These are phyloP conservation scores for Biston betularia DNA, from an alignment of 2,888 invertebrate genomes.

Conservation along the genomic window DNA sequence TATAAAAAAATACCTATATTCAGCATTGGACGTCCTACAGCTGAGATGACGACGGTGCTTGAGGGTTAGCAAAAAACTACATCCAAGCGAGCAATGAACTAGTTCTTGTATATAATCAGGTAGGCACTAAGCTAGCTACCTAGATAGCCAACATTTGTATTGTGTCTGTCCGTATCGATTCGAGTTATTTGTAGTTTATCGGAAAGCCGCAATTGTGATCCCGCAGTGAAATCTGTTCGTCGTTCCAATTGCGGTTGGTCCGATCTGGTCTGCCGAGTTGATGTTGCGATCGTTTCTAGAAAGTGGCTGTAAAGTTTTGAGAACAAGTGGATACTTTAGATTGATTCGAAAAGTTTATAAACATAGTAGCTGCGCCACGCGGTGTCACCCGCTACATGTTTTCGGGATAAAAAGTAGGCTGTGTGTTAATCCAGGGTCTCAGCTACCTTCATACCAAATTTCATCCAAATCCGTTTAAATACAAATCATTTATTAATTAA, in stretches of 20 bases:
- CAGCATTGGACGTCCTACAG: too few relatives aligned
- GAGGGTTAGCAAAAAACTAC: too few relatives aligned
- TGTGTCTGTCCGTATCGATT: conserved; percentile 42
- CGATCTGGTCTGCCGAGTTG: conserved; percentile 20
- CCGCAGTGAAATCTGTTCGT: conserved; percentile 18
- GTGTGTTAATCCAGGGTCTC: too few relatives aligned
- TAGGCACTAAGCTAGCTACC: background rate
- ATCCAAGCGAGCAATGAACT: too few relatives aligned
- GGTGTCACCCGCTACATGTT: too few relatives aligned
- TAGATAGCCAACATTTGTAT: conserved; percentile 7
- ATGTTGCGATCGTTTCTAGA: conserved; percentile 15
- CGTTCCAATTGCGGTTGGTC: conserved; percentile 23
- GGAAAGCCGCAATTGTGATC: conserved; percentile 23
- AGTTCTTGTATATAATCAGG: background rate
- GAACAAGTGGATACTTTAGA: conserved; percentile 5
- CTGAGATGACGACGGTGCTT: too few relatives aligned
- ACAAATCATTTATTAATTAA: too few relatives aligned
- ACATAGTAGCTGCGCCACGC: too few relatives aligned
- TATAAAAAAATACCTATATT: too few relatives aligned
- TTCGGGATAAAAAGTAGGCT: too few relatives aligned
- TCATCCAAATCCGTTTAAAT: too few relatives aligned
- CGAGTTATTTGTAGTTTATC: conserved; percentile 30
- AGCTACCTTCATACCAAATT: too few relatives aligned
- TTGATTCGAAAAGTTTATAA: background rate
- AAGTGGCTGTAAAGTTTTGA: conserved; percentile 19